Conservation (phyloP, 2,797 vertebrate genomes). For the Esox masquinongy region DNA sequence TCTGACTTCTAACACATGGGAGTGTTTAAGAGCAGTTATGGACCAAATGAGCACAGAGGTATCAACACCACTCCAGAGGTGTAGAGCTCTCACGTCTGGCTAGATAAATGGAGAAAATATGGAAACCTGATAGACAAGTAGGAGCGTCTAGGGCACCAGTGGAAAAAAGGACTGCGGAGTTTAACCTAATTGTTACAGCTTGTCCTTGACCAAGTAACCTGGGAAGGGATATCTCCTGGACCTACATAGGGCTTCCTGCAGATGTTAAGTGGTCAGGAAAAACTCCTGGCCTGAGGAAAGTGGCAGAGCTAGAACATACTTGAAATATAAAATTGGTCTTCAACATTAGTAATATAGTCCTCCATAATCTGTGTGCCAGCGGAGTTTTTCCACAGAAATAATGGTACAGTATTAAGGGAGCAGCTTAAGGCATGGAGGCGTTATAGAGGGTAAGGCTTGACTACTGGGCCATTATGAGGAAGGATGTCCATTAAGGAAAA, state of each 20-base stretch:
- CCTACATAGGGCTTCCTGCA: not conserved
- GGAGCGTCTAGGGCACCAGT: not conserved
- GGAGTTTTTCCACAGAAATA: conserved; percentile 30
- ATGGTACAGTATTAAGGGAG: conserved; percentile 40
- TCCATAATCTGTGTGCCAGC: conserved; percentile 34
- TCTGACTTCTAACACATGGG: conserved; percentile 40
- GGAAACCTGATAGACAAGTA: not conserved
- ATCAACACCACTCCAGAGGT: conserved; percentile 33
- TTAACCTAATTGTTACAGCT: not conserved
- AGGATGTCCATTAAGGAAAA: conserved; percentile 68
- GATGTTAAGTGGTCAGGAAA: not conserved
- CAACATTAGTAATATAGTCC: conserved; percentile 37
- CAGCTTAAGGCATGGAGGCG: conserved; percentile 39
- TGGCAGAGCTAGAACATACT: conserved; percentile 30
- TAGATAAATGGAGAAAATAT: not conserved
- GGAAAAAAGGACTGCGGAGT: not conserved
- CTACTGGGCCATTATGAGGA: conserved; percentile 61
- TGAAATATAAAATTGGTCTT: conserved; percentile 40
- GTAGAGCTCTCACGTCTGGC: not conserved
- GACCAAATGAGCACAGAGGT: conserved; percentile 20
- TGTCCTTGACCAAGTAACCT: not conserved
- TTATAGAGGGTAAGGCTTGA: conserved; percentile 37
- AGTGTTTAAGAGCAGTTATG: conserved; percentile 31
- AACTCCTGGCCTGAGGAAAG: conserved; percentile 1
- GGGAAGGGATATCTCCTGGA: not conserved